Conservation (phyloP, 1,140 invertebrate genomes). For the Platorchestia sp. region DNA sequence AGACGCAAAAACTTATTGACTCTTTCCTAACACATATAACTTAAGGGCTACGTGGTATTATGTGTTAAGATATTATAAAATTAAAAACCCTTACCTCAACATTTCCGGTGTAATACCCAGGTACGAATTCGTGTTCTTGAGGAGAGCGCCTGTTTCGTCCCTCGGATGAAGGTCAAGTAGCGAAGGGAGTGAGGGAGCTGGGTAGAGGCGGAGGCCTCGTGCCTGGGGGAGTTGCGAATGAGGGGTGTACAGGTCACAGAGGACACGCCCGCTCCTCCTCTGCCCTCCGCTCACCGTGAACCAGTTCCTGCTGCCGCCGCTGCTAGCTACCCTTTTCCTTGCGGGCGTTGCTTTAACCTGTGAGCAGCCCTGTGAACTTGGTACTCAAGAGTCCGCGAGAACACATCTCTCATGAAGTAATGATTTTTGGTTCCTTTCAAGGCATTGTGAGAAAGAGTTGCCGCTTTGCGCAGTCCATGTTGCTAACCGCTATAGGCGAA, state of each 20-base stretch:
- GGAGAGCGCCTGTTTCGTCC: neutral
- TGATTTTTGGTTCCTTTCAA: no score
- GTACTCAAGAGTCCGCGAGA: neutral
- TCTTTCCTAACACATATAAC: no score
- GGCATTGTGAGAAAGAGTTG: no score
- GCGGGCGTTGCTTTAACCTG: neutral
- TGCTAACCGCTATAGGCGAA: no score
- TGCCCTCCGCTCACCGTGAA: neutral
- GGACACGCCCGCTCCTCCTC: slow-evolving; percentile 4
- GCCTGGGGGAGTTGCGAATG: neutral
- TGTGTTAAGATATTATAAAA: no score
- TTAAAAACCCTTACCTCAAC: no score
- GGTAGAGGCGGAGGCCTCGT: neutral
- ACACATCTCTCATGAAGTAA: neutral
- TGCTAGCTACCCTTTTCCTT: neutral
- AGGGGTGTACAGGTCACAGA: slow-evolving; percentile 35
- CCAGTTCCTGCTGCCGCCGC: neutral
- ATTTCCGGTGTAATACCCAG: neutral
- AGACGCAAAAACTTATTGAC: no score
- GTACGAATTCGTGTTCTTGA: neutral
- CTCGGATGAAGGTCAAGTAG: slow-evolving; percentile 39
- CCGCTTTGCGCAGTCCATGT: no score
- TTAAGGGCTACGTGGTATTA: no score
- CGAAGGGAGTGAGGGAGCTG: neutral
- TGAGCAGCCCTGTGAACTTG: neutral